phyloP scores from a whole-genome alignment of 2,888 invertebrate genomes.

The Conus canariensis region DNA sequence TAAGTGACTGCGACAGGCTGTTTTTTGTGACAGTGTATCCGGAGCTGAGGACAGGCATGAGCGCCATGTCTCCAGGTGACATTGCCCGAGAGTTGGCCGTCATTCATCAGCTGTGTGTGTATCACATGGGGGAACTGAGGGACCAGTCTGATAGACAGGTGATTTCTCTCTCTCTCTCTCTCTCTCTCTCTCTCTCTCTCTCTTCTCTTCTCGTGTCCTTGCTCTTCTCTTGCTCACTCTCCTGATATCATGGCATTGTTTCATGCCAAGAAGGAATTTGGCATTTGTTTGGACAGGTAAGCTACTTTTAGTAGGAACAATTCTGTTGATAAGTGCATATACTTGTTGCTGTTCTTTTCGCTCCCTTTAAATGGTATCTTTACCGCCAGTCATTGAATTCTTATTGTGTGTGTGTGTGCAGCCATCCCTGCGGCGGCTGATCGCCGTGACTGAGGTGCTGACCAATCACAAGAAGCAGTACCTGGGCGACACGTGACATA shows the following conservation, averaged over 20 bases:
- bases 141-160: constrained; percentile 83
- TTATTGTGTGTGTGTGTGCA: constrained; percentile 72
- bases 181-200: too few relatives aligned
- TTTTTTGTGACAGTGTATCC: constrained; percentile 80
- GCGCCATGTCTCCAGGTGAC: constrained; percentile 80
- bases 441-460: constrained; percentile 97
- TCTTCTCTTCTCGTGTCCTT: too few relatives aligned
- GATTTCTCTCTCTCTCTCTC: constrained; percentile 24
- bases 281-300: too few relatives aligned
- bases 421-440: constrained; percentile 92
- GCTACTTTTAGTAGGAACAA: too few relatives aligned
- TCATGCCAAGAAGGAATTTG: too few relatives aligned
- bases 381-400: too few relatives aligned
- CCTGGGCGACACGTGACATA: constrained; percentile 79
- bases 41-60: constrained; percentile 83
- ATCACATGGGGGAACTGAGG: constrained; percentile 92
- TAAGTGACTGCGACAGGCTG: too few relatives aligned
- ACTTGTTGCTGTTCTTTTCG: too few relatives aligned
- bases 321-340: too few relatives aligned
- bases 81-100: constrained; percentile 95
- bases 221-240: too few relatives aligned
- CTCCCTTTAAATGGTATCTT: too few relatives aligned
- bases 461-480: constrained; percentile 98
- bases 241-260: too few relatives aligned
- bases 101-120: constrained; percentile 96